phyloP scores from a whole-genome alignment of 2,113 vertebrate genomes.

The Notarius lentiginosus region DNA sequence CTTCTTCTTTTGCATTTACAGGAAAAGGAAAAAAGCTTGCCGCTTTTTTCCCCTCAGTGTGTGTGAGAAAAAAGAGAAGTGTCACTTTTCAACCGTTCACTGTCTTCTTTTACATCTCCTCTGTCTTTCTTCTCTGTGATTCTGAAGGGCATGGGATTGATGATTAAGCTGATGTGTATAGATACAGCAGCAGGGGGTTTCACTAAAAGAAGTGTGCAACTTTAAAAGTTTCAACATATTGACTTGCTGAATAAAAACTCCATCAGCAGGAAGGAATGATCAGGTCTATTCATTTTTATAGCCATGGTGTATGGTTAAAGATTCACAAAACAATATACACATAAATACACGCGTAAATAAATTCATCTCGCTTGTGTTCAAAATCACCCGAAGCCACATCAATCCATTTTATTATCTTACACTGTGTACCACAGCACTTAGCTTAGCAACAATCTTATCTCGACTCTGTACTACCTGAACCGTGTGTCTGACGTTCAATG shows the following conservation, averaged over 20 bases:
- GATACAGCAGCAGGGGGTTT: constrained; percentile 48
- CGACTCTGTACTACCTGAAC: background rate
- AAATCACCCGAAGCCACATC: background rate
- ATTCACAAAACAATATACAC: background rate
- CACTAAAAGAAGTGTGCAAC: constrained; percentile 55
- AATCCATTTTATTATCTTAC: background rate
- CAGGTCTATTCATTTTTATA: background rate
- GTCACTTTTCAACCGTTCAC: background rate
- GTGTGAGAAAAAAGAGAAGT: background rate
- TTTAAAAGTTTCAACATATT: background rate
- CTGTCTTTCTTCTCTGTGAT: constrained; percentile 30
- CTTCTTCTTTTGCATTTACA: background rate
- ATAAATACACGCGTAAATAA: background rate
- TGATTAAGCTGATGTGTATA: constrained; percentile 55
- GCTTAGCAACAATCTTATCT: background rate
- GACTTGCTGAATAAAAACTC: background rate
- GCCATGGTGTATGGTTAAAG: background rate
- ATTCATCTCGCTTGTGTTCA: background rate
- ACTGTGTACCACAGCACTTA: background rate
- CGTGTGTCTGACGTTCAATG: background rate
- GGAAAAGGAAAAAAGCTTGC: background rate
- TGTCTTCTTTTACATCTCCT: background rate
- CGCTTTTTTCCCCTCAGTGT: background rate
- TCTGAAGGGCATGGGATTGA: constrained; percentile 50
- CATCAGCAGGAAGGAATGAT: background rate